Evolutionary conservation across 2,888 invertebrate species (phyloP), one percentile per base, ranked within the genome.

Genomic region (Bugulina stolonifera): DNA sequence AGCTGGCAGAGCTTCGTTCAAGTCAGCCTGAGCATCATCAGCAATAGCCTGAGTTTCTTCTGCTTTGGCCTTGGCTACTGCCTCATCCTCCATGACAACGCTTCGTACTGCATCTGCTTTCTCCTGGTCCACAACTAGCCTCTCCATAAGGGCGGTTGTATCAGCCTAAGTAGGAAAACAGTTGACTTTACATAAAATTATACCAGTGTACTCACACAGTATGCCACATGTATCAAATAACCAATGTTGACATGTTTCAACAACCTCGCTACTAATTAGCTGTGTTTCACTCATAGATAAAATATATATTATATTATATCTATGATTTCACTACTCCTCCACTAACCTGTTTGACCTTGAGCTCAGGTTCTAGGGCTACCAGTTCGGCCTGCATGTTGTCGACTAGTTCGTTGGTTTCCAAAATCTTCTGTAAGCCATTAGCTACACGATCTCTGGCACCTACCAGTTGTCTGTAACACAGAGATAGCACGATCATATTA

Each of bases 1-100:
- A 0, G 93, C 93, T 0, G 94, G 94, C 85, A 94, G 87, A 0
- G 93, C 94, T 5, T 91, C 89, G 73, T 92, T 92, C 64, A 95
- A 86, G 83, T 94, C 94, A 77, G 86, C 85, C 76, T 93, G 91
- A 71, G 92, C 91, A 0, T 92, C 92, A 81, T 93, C 94, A 25
- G 94, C 93, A 74, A 95, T 89, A 69, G 89, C 87, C 83, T 89
- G 90, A 0, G 93, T 93, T 82, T 92, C 91, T 64, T 89, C 90
- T 0, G 94, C 93, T 89, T 93, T 93, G 76, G 88, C 87, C 86
- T 93, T 92, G 0, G 93, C 94, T 27, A 88, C 88, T 1, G 90
- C 90, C 85, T 95, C 94, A 77, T 95, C 94, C 58, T 88, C 89
- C 84, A 91, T 87, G 0, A 95, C 94, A 1, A 90, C 88, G 73